Base-by-base conservation (phyloP, 2,113 vertebrate genomes). In the Clarias macrocephalus region DNA sequence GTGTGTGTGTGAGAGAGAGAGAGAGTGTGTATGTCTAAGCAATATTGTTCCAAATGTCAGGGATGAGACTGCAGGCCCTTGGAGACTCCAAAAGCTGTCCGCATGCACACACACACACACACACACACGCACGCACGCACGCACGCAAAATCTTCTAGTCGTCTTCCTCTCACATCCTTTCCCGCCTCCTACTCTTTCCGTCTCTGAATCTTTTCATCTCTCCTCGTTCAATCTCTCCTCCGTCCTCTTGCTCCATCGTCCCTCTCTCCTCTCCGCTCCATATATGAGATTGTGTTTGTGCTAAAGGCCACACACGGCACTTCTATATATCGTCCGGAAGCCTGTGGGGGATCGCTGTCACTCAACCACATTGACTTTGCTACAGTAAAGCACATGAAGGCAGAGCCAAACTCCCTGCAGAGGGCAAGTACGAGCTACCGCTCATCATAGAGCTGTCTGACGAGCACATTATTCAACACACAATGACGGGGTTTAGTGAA, bases 41-140 rank as follows among this genome's bases (percentile, higher is more conserved):
- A 95, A 95, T 95, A 95, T 94, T 94, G 93, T 92, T 93, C 91
- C 92, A 95, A 95, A 94, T 95, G 94, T 95, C 93, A 94, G 83
- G 91, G 92, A 92, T 94, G 91, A 92, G 91, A 93, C 82, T 92
- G 90, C 90, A 93, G 90, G 89, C 91, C 93, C 92, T 84, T 80
- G 86, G 93, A 93, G 94, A 94, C 93, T 92, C 92, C 93, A 90
- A 93, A 91, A 92, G 73, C 93, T 90, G 90, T 92, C 91, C 85
- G 92, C 90, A 91, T 91, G 93, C 88, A 91, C 86, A 30, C 85
- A 92, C 90, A 82, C 88, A 86, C 87, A 79, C 86, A 92, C 91
- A 90, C 91, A 93, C 89, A 92, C 90, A 82, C 88, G 85, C 87
- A 70, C 19, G 18, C 86, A 92, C 91, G 90, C 91, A 93, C 88